phyloP scores from a whole-genome alignment of 2,797 vertebrate species.

The Acomys russatus region DNA sequence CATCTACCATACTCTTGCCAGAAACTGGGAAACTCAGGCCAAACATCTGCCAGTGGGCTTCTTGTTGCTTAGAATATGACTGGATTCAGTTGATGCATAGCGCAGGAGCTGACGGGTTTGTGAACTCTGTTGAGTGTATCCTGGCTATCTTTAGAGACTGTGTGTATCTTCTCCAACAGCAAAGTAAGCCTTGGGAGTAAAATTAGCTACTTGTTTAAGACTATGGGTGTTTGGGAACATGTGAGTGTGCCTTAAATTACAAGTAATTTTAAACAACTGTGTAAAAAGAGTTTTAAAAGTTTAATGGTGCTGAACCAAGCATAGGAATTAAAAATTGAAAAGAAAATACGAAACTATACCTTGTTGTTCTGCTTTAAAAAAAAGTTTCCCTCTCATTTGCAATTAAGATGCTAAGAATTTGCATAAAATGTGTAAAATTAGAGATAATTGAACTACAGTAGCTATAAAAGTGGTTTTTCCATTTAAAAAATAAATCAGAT shows the following conservation, averaged over 20 bases:
- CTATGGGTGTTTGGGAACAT: slow-evolving; percentile 79
- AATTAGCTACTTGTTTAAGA: slow-evolving; percentile 80
- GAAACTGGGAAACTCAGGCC: not conserved
- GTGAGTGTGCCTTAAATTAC: slow-evolving; percentile 82
- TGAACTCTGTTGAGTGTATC: not conserved
- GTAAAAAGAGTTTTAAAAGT: slow-evolving; percentile 89
- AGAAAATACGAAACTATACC: slow-evolving; percentile 87
- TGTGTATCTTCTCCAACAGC: slow-evolving; percentile 49
- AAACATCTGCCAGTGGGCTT: not conserved
- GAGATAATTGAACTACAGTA: slow-evolving; percentile 91
- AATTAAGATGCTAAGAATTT: slow-evolving; percentile 90
- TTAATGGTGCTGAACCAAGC: slow-evolving; percentile 87
- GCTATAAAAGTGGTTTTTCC: slow-evolving; percentile 89
- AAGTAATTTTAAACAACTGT: slow-evolving; percentile 86
- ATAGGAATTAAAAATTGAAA: slow-evolving; percentile 89
- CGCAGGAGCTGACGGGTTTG: not conserved
- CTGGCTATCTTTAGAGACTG: slow-evolving; percentile 47
- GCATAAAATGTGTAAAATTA: slow-evolving; percentile 92
- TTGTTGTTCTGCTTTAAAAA: slow-evolving; percentile 90
- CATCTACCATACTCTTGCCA: not conserved
- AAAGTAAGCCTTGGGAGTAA: slow-evolving; percentile 62
- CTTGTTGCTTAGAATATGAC: slow-evolving; percentile 4
- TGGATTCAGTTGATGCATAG: not conserved
- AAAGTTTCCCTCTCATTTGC: slow-evolving; percentile 90
- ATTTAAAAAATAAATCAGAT: slow-evolving; percentile 91